phyloP scores from a whole-genome alignment of 2,888 invertebrate genomes.

The Metallyticus violacea region DNA sequence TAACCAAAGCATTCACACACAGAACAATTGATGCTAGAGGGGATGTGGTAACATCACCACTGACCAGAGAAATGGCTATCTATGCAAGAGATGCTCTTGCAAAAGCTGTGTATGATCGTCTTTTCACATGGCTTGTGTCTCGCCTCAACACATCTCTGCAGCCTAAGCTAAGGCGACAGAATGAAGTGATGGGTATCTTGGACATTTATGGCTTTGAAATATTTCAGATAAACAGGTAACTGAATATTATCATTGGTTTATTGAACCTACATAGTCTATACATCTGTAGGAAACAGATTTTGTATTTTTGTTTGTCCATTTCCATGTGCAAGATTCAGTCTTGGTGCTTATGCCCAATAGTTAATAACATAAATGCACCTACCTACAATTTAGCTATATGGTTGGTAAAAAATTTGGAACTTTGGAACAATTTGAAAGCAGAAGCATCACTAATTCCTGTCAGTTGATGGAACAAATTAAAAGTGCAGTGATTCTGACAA shows the following conservation, averaged over 20 bases:
- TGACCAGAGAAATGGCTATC: slow-evolving; percentile 76
- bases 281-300: too few species aligned
- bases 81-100: slow-evolving; percentile 88
- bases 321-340: too few species aligned
- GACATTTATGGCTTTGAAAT: slow-evolving; percentile 96
- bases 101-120: slow-evolving; percentile 86
- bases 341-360: too few species aligned
- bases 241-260: too few species aligned
- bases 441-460: too few species aligned
- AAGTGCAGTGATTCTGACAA: too few species aligned
- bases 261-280: neutral
- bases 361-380: too few species aligned
- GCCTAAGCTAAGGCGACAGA: slow-evolving; percentile 55
- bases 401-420: too few species aligned
- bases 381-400: too few species aligned
- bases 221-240: slow-evolving; percentile 80
- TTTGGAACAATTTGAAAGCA: too few species aligned
- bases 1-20: slow-evolving; percentile 73
- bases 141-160: slow-evolving; percentile 75
- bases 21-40: slow-evolving; percentile 83
- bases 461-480: too few species aligned
- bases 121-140: slow-evolving; percentile 87
- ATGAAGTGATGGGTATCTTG: slow-evolving; percentile 80
- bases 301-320: too few species aligned
- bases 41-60: slow-evolving; percentile 77